These are phyloP conservation scores for Pheosia tremula DNA, from an alignment of 2,888 invertebrate species.

Conservation along the genomic window DNA sequence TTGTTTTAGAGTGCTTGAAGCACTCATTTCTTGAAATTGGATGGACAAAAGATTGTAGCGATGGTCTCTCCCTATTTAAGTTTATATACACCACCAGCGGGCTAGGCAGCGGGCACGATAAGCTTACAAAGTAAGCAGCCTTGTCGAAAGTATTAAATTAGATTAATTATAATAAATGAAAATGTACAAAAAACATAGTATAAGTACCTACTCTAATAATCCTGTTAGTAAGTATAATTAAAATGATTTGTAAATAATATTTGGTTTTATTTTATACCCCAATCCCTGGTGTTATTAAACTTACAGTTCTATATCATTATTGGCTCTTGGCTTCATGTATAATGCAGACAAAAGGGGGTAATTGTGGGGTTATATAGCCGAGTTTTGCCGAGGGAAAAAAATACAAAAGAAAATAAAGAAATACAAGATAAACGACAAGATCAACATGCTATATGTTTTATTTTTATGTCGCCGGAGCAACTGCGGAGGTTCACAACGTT, in stretches of 20 bases:
- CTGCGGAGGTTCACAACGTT: conserved; percentile 73
- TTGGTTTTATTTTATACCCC: conserved; percentile 23
- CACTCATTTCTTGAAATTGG: neutral
- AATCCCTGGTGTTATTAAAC: neutral
- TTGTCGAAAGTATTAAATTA: conserved; percentile 52
- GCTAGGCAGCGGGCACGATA: conserved; percentile 10
- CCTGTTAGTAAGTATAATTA: conserved; percentile 69
- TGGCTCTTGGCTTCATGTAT: too few species aligned
- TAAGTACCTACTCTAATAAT: conserved; percentile 54
- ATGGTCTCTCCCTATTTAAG: neutral
- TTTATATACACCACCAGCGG: neutral
- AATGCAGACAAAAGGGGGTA: too few species aligned
- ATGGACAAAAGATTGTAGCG: too few species aligned
- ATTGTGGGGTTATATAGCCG: too few species aligned
- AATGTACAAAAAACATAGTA: conserved; percentile 77
- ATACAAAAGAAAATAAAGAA: too few species aligned
- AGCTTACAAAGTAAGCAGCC: conserved; percentile 37
- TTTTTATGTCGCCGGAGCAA: conserved; percentile 63
- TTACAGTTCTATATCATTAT: too few species aligned
- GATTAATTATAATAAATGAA: conserved; percentile 63
- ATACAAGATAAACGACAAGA: neutral
- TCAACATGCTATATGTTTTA: conserved; percentile 79
- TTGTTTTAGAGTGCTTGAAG: neutral
- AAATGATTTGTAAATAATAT: conserved; percentile 72
- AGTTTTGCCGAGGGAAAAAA: too few species aligned